Evolutionary conservation across 2,888 invertebrate genomes (phyloP), one percentile per base, ranked within the genome.

Genomic region (Baccha elongata): DNA sequence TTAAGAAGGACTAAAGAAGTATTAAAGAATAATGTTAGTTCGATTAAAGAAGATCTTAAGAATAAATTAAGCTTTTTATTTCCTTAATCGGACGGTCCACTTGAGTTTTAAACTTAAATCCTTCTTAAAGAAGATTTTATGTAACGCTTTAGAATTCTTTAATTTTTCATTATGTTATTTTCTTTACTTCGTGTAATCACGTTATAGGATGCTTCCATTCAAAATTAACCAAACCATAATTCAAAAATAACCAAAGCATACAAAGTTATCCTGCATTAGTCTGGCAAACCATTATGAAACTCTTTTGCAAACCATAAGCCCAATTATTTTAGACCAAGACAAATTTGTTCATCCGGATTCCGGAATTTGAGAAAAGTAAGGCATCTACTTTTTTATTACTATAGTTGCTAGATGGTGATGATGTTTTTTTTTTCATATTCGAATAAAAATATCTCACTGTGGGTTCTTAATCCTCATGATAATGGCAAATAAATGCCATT

Each of bases 401-500:
- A 4, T 1, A n/a, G 15, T 8, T 13, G 2, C 6, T 26, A 15
- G 1, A 4, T 32, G 29, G 29, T 8, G 5, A 23, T 32, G 29
- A 2, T 50, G 21, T 46, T 46, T 32, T 32, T 0, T 35, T n/a
- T n/a, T n/a, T n/a, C n/a, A 35, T 37, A 26, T 58, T 40, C 15
- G 58, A 58, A 58, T 58, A 19, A 58, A 58, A 40, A 40, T 23
- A 23, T 40, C 32, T 52, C 65, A 32, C 21, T 23, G 19, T 52
- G 10, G 42, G 15, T 42, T 42, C 35, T 42, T 40, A 40, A 74
- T 42, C 74, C 50, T 35, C 17, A 17, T 68, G 69, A 46, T 69
- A 69, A 76, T 62, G 62, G 21, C 13, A 69, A 62, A 76, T 44
- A 71, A 64, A 64, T 76, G 48, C 21, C 37, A 64, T 55, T 55